phyloP scores from a whole-genome alignment of 2,113 vertebrate species.

The Bombycilla garrulus region DNA sequence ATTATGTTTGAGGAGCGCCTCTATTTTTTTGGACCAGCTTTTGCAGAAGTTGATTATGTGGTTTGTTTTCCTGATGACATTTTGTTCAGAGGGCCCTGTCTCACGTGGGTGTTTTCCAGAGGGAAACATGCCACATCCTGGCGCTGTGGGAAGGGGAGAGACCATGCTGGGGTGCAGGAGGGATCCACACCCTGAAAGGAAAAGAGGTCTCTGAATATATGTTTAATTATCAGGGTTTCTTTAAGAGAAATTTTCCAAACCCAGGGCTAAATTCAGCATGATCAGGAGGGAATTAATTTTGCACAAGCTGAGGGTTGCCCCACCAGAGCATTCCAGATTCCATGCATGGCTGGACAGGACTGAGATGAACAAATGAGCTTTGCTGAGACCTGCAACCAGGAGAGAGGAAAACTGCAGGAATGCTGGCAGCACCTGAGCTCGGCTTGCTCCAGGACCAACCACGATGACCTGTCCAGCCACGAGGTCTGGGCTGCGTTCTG shows the following conservation, averaged over 20 bases:
- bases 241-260: not conserved
- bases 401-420: not conserved
- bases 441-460: not conserved
- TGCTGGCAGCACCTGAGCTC: not conserved
- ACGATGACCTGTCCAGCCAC: fast-evolving
- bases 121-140: fast-evolving
- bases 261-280: not conserved
- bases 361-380: not conserved
- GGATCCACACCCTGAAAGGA: fast-evolving
- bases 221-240: not conserved
- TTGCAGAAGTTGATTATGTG: not conserved
- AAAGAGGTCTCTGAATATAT: not conserved
- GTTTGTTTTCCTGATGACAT: conserved; percentile 30
- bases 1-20: not conserved
- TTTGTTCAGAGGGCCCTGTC: not conserved
- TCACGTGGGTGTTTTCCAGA: not conserved
- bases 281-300: not conserved
- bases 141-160: not conserved
- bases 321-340: fast-evolving
- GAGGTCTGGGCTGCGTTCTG: not conserved
- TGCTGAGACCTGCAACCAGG: not conserved
- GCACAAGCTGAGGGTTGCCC: not conserved
- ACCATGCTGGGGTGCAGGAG: not conserved
- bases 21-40: conserved; percentile 4
- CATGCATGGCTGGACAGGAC: not conserved